Percentiles rank a stretch among this genome's conserved stretches.
phyloP scores from a whole-genome alignment of 2,113 vertebrate species.

The Macroglossus sobrinus region DNA sequence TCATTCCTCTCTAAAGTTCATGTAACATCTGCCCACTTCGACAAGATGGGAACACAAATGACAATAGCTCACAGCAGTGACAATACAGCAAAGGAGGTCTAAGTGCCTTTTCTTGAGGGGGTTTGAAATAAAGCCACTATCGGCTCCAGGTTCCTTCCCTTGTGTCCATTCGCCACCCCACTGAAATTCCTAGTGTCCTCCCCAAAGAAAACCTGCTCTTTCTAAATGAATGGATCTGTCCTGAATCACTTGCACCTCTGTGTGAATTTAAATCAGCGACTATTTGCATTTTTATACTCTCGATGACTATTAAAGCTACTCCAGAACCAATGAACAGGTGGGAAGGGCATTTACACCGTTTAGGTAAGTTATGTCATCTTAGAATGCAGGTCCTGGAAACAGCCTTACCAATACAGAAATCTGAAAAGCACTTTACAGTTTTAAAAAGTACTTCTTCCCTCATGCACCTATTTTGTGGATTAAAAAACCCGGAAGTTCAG shows the following conservation, averaged over 20 bases:
- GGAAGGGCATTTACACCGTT: not conserved
- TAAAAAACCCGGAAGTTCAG: not conserved
- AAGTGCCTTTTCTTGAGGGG: not conserved
- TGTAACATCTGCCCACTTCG: not conserved
- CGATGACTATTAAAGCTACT: not conserved
- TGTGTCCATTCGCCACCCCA: not conserved
- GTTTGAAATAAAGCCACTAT: not conserved
- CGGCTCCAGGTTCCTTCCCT: not conserved
- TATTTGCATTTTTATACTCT: not conserved
- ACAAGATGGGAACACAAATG: not conserved
- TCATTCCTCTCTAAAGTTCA: not conserved
- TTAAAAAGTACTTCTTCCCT: not conserved
- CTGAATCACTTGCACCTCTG: not conserved
- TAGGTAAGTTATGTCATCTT: not conserved
- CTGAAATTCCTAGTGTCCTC: not conserved
- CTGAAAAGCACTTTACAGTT: not conserved
- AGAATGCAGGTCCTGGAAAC: not conserved
- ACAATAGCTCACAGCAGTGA: not conserved
- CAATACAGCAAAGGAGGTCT: fast-evolving
- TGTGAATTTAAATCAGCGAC: not conserved
- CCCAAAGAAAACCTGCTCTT: not conserved
- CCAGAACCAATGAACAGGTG: too few species aligned
- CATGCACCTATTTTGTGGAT: not conserved
- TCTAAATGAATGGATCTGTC: not conserved
- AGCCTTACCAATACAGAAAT: not conserved